These are phyloP conservation scores for Drosophila lacertosa DNA, from an alignment of 1,140 invertebrate species.

Conservation along the genomic window DNA sequence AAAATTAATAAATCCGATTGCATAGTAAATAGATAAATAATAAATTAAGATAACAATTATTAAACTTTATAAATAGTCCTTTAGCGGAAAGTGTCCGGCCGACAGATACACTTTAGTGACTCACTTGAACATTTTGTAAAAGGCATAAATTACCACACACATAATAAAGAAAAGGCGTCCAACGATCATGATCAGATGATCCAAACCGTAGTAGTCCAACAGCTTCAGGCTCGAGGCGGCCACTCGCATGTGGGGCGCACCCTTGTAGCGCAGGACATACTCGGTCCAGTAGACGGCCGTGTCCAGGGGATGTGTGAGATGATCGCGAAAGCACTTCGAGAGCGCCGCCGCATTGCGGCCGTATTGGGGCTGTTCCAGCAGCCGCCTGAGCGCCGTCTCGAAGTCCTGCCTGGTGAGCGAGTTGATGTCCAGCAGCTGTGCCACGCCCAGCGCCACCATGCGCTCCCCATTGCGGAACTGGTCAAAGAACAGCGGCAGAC, in stretches of 20 bases:
- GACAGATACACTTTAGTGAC: too few species aligned
- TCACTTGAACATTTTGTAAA: too few species aligned
- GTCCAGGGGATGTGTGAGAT: conserved; percentile 86
- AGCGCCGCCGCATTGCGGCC: conserved; percentile 83
- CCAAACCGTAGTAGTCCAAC: conserved; percentile 86
- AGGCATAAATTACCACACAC: too few species aligned
- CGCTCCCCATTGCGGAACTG: conserved; percentile 86
- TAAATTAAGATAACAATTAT: too few species aligned
- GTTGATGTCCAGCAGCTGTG: conserved; percentile 58
- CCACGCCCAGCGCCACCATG: conserved; percentile 83
- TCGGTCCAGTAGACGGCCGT: conserved; percentile 89
- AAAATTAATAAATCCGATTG: too few species aligned
- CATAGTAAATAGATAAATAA: too few species aligned
- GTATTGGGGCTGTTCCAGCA: conserved; percentile 62
- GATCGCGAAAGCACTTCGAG: conserved; percentile 87
- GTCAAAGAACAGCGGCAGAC: conserved; percentile 88
- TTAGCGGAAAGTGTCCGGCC: too few species aligned
- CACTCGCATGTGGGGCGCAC: conserved; percentile 84
- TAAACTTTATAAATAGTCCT: too few species aligned
- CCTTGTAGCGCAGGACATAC: conserved; percentile 87
- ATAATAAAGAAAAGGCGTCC: conserved; percentile 17
- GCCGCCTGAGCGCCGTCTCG: conserved; percentile 16
- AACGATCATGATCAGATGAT: conserved; percentile 65
- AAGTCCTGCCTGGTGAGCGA: conserved; percentile 42
- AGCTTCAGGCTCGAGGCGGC: conserved; percentile 84